Conservation (phyloP, 2,888 invertebrate genomes). For the Drosophila siamana region DNA sequence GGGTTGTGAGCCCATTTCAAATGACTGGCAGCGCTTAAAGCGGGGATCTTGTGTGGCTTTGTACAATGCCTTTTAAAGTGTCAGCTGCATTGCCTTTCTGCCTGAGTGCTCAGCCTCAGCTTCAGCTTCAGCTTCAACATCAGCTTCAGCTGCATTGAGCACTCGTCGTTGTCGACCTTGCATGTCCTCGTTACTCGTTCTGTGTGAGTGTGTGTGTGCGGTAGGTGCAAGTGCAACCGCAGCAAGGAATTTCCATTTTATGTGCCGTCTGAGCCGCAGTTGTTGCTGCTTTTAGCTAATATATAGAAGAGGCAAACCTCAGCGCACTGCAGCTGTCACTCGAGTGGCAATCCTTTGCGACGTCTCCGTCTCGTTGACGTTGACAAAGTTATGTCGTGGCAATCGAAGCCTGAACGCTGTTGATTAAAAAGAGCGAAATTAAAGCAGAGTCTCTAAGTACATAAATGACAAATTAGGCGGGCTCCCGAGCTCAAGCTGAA, state of each 20-base stretch:
- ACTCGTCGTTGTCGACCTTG: neutral
- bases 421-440: slow-evolving; percentile 21
- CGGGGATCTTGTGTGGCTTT: slow-evolving; percentile 53
- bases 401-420: slow-evolving; percentile 20
- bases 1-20: slow-evolving; percentile 36
- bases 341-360: slow-evolving; percentile 5
- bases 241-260: slow-evolving; percentile 20
- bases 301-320: neutral
- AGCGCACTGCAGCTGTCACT: neutral
- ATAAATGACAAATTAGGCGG: slow-evolving; percentile 60
- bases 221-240: slow-evolving; percentile 8
- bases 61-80: slow-evolving; percentile 69
- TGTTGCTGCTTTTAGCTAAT: slow-evolving; percentile 28
- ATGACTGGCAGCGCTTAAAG: slow-evolving; percentile 74
- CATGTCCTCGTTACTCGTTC: neutral
- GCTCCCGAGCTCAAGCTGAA: neutral
- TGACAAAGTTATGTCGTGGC: slow-evolving; percentile 16
- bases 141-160: slow-evolving; percentile 1
- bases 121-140: neutral
- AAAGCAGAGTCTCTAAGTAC: slow-evolving; percentile 38
- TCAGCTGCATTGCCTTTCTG: slow-evolving; percentile 55
- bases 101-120: slow-evolving; percentile 37
- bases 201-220: neutral
- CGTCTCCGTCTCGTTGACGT: neutral
- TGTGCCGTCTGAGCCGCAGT: slow-evolving; percentile 13